Percentiles rank a stretch among this genome's conserved stretches.
phyloP scores from a whole-genome alignment of 1,140 invertebrate species.

The Nixonia krombeini region DNA sequence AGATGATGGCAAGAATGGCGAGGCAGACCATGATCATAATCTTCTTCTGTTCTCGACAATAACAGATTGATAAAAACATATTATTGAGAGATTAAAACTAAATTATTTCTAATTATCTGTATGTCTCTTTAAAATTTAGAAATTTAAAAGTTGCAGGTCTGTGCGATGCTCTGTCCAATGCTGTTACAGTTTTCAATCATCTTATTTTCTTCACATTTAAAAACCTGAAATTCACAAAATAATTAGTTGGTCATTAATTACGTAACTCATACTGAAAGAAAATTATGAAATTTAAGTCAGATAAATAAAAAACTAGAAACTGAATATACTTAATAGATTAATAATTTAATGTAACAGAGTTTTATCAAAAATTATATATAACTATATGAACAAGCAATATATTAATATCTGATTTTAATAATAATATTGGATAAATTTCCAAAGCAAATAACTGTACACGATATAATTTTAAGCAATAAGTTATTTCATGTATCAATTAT shows the following conservation, averaged over 20 bases:
- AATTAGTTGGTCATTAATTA: constrained; percentile 8
- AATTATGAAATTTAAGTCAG: no score
- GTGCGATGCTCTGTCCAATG: constrained; percentile 56
- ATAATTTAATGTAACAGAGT: no score
- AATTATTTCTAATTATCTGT: constrained; percentile 32
- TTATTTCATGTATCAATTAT: no score
- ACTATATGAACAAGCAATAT: no score
- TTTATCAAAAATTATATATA: no score
- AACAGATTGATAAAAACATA: constrained; percentile 59
- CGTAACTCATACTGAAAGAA: no score
- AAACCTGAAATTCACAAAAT: constrained; percentile 43
- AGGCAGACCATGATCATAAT: constrained; percentile 99
- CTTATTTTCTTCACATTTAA: not conserved
- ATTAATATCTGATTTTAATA: no score
- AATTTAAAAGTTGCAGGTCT: constrained; percentile 7
- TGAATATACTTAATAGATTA: no score
- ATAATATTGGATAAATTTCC: no score
- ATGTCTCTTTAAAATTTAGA: constrained; percentile 36
- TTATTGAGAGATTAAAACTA: constrained; percentile 16
- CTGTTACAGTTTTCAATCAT: constrained; percentile 29
- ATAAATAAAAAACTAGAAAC: no score
- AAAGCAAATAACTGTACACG: no score
- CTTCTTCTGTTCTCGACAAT: constrained; percentile 92
- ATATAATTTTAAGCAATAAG: no score
- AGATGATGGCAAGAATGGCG: constrained; percentile 88